Conservation (phyloP, 2,113 vertebrate genomes). For the Dascyllus trimaculatus region DNA sequence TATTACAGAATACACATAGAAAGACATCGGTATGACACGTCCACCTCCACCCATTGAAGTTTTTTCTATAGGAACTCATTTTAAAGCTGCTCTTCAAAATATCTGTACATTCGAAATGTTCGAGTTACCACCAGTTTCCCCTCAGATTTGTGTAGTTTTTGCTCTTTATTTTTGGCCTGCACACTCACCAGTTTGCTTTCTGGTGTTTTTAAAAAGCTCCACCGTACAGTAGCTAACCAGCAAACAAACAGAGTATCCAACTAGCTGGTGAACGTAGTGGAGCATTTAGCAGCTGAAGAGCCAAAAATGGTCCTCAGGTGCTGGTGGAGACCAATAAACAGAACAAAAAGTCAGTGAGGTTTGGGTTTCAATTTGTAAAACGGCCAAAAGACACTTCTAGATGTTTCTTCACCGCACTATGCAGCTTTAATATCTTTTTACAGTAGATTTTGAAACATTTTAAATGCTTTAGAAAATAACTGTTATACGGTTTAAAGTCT, state of each 20-base stretch:
- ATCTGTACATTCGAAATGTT: neutral
- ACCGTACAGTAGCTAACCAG: no score
- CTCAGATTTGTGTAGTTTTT: no score
- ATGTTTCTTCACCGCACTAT: neutral
- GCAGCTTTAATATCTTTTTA: neutral
- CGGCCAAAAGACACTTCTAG: neutral
- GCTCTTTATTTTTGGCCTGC: no score
- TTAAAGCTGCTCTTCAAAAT: neutral
- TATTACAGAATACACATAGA: constrained; percentile 18
- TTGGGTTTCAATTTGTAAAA: neutral
- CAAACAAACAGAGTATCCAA: no score
- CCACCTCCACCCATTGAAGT: accelerated
- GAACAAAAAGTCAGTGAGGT: neutral
- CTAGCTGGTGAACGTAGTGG: no score
- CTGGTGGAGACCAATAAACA: neutral
- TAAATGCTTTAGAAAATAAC: neutral
- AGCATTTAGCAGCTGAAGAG: neutral
- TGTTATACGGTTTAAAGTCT: neutral
- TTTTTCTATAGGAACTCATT: neutral
- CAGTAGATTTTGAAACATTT: neutral
- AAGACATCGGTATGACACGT: neutral
- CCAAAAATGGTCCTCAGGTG: neutral
- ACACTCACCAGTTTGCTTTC: no score
- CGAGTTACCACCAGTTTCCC: no score
- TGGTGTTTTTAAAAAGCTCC: no score